Base-by-base conservation (phyloP, 2,113 vertebrate species). In the Galemys pyrenaicus region DNA sequence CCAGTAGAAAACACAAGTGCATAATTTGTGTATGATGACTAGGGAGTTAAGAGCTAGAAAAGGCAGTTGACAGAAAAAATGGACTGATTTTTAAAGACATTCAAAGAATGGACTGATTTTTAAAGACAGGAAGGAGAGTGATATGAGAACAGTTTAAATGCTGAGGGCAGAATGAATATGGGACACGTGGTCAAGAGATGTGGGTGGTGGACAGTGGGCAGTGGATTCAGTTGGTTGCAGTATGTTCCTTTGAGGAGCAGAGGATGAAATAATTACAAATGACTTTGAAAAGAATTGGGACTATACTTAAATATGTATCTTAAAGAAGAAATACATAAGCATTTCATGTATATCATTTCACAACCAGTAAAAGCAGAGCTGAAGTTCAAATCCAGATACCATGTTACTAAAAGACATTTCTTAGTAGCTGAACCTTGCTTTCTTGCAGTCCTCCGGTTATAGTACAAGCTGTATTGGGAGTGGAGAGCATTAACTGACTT, bases 271-370 rank as follows among this genome's bases (percentile, higher is more conserved):
- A 56, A n/a, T 64, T 78, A 64, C 32, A 73, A 2, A 46, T 58
- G 51, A 30, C 60, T 91, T 84, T 95, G 41, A 35, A 51, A 67
- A 91, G 32, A 79, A 58, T 37, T 82, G 41, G 60, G 16, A 28
- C 41, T 37, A 1, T 44, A 60, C 17, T 75, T 35, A 41, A 87
- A 39, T 58, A 77, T 32, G 20, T 56, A 46, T 35, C 84, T 85
- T 75, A 37, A 88, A 93, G 64, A 41, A 39, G 44, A 54, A 24
- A 20, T 49, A 46, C 54, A 32, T 46, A 56, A 51, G 81, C 35
- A 41, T 75, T 71, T 64, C 44, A 28, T 41, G 26, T 24, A 2
- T 77, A 12, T 92, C 24, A 6, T 84, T 56, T 90, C 28, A 79
- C 13, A 35, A 20, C 39, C 44, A 6, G 32, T 28, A n/a, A 92